Percentiles rank a stretch among this genome's conserved stretches.
These are phyloP conservation scores for Tryphoninae sp. DNA, from an alignment of 2,888 invertebrate genomes.

Conservation along the genomic window DNA sequence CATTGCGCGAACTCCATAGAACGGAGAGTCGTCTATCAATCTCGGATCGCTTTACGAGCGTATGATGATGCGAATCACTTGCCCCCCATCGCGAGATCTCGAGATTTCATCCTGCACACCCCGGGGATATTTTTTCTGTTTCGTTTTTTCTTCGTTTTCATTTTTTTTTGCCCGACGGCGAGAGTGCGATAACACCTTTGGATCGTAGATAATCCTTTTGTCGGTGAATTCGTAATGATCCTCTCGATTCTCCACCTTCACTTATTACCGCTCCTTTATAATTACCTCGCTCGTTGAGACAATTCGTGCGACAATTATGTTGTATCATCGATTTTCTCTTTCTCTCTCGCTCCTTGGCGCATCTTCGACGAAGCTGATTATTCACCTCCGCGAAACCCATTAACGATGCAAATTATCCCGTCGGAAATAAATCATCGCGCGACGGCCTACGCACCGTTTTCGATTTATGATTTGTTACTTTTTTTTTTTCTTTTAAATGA, in stretches of 20 bases:
- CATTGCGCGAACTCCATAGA: constrained; percentile 15
- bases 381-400: neutral
- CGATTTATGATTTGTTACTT: neutral
- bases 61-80: constrained; percentile 8
- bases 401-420: constrained; percentile 16
- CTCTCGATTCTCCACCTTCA: constrained; percentile 26
- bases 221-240: constrained; percentile 36
- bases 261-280: constrained; percentile 20
- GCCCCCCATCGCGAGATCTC: constrained; percentile 29
- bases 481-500: no score
- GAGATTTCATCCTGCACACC: neutral
- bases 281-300: constrained; percentile 33
- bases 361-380: constrained; percentile 18
- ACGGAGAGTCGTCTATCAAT: constrained; percentile 43
- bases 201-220: constrained; percentile 42
- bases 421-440: constrained; percentile 23
- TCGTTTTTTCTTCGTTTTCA: no score
- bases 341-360: neutral
- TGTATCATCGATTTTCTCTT: constrained; percentile 13
- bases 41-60: constrained; percentile 54
- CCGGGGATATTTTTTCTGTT: no score
- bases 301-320: constrained; percentile 36
- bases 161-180: neutral
- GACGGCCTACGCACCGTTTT: neutral
- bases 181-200: constrained; percentile 28